Base-by-base conservation (phyloP, 1,140 invertebrate genomes). In the Drosophila eugracilis region DNA sequence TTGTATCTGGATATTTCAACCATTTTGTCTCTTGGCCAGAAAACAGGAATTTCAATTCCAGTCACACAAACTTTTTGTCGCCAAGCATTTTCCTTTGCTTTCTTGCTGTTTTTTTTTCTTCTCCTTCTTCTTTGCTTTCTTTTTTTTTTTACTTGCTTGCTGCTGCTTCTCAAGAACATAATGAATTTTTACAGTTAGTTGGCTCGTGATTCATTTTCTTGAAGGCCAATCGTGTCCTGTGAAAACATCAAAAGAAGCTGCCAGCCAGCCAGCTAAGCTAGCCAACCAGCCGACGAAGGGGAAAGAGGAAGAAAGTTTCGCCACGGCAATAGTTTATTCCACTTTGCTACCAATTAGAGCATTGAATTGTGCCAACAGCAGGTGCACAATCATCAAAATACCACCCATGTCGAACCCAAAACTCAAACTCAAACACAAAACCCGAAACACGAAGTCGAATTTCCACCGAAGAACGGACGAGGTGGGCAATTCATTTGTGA, bases 131-230 rank as follows among this genome's bases (percentile, higher is more conserved):
- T 24, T 9, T 21, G n/a, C n/a, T 14, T 5, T 21, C 19, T 37
- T 30, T 41, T 42, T 15, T 37, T 24, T 9, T 21, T 22, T 24
- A 7, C 32, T 17, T 17, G 39, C 19, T 36, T 66, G 26, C 28
- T 30, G 28, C 26, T 17, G 30, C 28, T 49, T 10, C 48, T 22
- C 9, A 24, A 14, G 21, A 55, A 44, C 54, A 75, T 75, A 84
- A 78, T 84, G 80, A 84, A 84, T 78, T 84, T 84, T 84, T 84
- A 84, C 79, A 78, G 79, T 84, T 78, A 69, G 62, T 69, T 69
- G 65, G 65, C 65, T 69, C 65, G 65, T 69, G 62, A 69, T 69
- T 69, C 65, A 65, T 69, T 69, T 69, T 67, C 65, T 58, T 63
- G 53, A 79, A 75, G 76, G 76, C 71, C 75, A 73, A 22, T n/a